These are phyloP conservation scores for Hycleus cichorii DNA, from an alignment of 1,140 invertebrate species.

Conservation along the genomic window DNA sequence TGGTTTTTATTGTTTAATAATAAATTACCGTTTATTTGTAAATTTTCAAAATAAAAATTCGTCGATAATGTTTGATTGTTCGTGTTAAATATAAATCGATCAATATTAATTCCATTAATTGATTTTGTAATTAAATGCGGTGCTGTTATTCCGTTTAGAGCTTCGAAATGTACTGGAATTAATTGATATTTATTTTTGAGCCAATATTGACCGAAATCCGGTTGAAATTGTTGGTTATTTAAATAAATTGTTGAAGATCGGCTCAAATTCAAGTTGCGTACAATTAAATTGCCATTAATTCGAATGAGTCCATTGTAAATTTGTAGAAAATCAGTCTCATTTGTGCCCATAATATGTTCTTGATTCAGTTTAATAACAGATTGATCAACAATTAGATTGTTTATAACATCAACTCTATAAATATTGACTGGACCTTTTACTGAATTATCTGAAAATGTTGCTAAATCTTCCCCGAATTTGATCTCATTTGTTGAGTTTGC, in stretches of 20 bases:
- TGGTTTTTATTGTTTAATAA: conserved; percentile 11
- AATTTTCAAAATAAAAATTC: conserved; percentile 29
- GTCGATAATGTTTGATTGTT: conserved; percentile 4
- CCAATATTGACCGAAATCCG: conserved; percentile 28
- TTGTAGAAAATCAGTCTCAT: conserved; percentile 30
- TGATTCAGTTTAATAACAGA: conserved; percentile 1
- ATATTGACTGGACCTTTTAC: conserved; percentile 28
- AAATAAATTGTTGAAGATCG: conserved; percentile 18
- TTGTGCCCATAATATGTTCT: conserved; percentile 22
- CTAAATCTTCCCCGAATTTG: conserved; percentile 19
- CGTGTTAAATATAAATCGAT: conserved; percentile 26
- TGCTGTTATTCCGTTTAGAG: conserved; percentile 18
- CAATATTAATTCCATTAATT: conserved; percentile 24
- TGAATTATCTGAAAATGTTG: conserved; percentile 6
- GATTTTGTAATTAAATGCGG: conserved; percentile 23
- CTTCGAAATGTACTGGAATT: conserved; percentile 28
- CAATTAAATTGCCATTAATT: conserved; percentile 28
- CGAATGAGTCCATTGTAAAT: conserved; percentile 26
- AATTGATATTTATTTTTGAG: conserved; percentile 31
- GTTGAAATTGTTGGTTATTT: conserved; percentile 21
- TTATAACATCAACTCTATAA: conserved; percentile 18
- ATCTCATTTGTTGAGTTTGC: conserved; percentile 24
- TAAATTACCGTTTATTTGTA: conserved; percentile 30
- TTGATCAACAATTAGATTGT: conserved; percentile 13
- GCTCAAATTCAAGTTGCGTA: conserved; percentile 21